Base-by-base conservation (phyloP, 2,888 invertebrate species). In the Molorchus minor region DNA sequence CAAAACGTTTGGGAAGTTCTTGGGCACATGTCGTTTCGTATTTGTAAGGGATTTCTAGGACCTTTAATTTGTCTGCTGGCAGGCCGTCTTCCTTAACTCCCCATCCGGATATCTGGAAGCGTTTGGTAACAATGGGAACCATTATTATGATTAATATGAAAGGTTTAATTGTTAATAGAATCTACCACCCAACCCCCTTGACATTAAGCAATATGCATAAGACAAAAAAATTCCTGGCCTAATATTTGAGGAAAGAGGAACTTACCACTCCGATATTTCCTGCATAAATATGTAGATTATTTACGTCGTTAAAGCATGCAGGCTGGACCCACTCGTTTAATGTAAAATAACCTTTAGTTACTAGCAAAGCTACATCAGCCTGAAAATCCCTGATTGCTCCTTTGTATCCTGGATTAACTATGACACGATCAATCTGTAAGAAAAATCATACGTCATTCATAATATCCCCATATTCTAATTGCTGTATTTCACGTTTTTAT, bases 51-150 rank as follows among this genome's bases (percentile, higher is more conserved):
- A 65, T 59, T 44, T 56, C 53, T 5, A 65, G 16, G 4, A 46
- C 40, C 47, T 53, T 46, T 4, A 66, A 30, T 38, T 40, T 44
- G n/a, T 66, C 64, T 10, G 66, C 57, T n/a, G 55, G 41, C 7
- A 30, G 15, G 8, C 55, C 54, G 29, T 46, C 47, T 43, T 64
- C 60, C 8, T 57, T 58, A 0, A 60, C 17, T 29, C 66, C 66
- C 60, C 59, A 66, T 12, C 66, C 66, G 13, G 64, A 57, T 33
- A 66, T 44, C 66, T 66, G 17, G 21, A 56, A n/a, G n/a, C n/a
- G n/a, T n/a, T n/a, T n/a, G n/a, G n/a, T n/a, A n/a, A n/a, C n/a
- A n/a, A n/a, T n/a, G n/a, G n/a, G n/a, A n/a, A n/a, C n/a, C n/a
- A n/a, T n/a, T n/a, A n/a, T n/a, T n/a, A n/a, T n/a, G n/a, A n/a